Conservation (phyloP, 2,797 vertebrate genomes). For the Ptychadena robeensis region DNA sequence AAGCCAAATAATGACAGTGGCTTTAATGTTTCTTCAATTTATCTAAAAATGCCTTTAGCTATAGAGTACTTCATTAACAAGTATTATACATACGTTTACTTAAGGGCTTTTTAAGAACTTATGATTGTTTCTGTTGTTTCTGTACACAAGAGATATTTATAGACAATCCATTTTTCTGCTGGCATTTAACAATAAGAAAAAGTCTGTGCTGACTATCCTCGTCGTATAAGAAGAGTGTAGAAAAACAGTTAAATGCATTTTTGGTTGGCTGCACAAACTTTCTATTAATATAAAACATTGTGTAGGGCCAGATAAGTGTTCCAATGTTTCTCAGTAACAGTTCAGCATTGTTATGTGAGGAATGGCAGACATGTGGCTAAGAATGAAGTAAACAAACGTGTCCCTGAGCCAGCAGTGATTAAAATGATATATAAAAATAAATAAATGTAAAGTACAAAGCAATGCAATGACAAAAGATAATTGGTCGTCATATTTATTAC, state of each 20-base stretch:
- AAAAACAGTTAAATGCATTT: constrained; percentile 31
- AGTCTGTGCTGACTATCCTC: constrained; percentile 5
- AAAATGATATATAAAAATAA: background rate
- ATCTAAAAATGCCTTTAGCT: no score
- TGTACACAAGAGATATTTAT: background rate
- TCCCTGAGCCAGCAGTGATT: background rate
- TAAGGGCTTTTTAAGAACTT: no score
- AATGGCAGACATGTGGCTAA: constrained; percentile 64
- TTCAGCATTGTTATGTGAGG: constrained; percentile 62
- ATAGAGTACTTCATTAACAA: no score
- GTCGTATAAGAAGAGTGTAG: constrained; percentile 14
- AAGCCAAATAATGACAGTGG: no score
- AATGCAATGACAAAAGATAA: background rate
- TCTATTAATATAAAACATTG: constrained; percentile 52
- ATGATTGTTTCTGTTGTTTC: background rate
- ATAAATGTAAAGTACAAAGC: constrained; percentile 11
- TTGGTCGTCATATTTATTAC: background rate
- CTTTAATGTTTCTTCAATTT: no score
- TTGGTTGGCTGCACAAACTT: constrained; percentile 30
- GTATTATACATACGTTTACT: no score
- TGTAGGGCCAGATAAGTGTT: background rate
- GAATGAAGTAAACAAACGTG: constrained; percentile 68
- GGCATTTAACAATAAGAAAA: background rate
- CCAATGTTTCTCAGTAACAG: constrained; percentile 23
- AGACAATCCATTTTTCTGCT: constrained; percentile 12